Base-by-base conservation (phyloP, 2,888 invertebrate genomes). In the Hypena proboscidalis region DNA sequence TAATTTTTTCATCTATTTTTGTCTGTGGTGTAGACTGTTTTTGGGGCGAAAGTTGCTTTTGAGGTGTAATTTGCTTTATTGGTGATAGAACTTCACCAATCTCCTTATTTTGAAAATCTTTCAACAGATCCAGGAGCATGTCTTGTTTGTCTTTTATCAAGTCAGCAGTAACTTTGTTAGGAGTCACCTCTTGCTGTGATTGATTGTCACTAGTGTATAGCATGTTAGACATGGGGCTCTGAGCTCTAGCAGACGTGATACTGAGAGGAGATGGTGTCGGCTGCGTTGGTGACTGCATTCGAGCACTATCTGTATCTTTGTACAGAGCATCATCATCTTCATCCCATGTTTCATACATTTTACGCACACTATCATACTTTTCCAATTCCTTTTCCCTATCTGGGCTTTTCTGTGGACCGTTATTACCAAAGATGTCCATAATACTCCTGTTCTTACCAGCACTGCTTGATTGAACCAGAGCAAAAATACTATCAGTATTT, bases 321-420 rank as follows among this genome's bases (percentile, higher is more conserved):
- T 91, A 91, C 14, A 91, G 79, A 40, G 83, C 90, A 52, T 91
- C 91, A 59, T 91, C 91, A 58, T 90, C 90, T 39, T 85, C 89
- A 66, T 90, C 83, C 90, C 90, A 89, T 39, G 73, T 72, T 56
- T 86, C 85, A 60, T 80, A 82, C 22, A 46, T 66, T 76, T 77
- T 84, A 22, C 62, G 68, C 10, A 68, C 57, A 62, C 50, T 70
- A 17, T 78, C 74, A 69, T 67, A 76, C n/a, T 76, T 78, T 31
- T 84, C 72, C 19, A 70, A 45, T 27, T 77, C 70, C 53, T 75
- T 62, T 20, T 52, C 58, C 23, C n/a, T 45, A 36, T 84, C 80
- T 36, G 80, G 72, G 56, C 76, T 81, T 19, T 66, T 64, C 25
- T 67, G 46, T 20, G 62, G 53, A 13, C 70, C 71, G 52, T 63